A percentile compares a stretch with the other conserved stretches of the same genome.
Conservation (phyloP, 2,888 invertebrate genomes). For the Celastrina argiolus region DNA sequence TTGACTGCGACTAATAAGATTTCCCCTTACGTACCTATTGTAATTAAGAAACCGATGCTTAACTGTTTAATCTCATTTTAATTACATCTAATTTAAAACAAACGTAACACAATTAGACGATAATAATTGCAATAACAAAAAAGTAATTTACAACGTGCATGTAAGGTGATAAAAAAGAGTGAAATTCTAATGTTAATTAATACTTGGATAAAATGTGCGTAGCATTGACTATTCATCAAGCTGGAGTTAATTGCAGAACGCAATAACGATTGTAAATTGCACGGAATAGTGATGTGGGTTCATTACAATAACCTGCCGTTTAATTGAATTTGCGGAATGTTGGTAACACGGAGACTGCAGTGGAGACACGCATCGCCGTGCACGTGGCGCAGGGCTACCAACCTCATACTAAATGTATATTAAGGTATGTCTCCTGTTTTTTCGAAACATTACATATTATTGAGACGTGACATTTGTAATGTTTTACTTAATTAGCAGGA, state of each 20-base stretch:
- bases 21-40: neutral
- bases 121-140: neutral
- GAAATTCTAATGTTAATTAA: constrained; percentile 28
- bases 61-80: neutral
- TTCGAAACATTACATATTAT: too few relatives aligned
- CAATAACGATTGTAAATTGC: constrained; percentile 67
- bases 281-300: constrained; percentile 63
- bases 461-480: too few relatives aligned
- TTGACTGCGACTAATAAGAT: neutral
- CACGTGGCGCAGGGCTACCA: constrained; percentile 16
- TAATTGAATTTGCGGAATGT: constrained; percentile 62
- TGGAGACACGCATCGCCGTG: constrained; percentile 39
- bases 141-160: neutral
- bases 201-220: constrained; percentile 41
- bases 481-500: too few relatives aligned
- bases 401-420: neutral
- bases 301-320: constrained; percentile 68
- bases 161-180: constrained; percentile 8
- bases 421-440: too few relatives aligned
- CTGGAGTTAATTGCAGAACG: constrained; percentile 63
- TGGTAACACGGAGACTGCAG: constrained; percentile 36
- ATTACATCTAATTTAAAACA: neutral
- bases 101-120: neutral
- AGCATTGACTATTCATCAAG: constrained; percentile 36
- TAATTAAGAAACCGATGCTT: neutral